Base-by-base conservation (phyloP, 2,797 vertebrate genomes). In the Acipenser ruthenus region DNA sequence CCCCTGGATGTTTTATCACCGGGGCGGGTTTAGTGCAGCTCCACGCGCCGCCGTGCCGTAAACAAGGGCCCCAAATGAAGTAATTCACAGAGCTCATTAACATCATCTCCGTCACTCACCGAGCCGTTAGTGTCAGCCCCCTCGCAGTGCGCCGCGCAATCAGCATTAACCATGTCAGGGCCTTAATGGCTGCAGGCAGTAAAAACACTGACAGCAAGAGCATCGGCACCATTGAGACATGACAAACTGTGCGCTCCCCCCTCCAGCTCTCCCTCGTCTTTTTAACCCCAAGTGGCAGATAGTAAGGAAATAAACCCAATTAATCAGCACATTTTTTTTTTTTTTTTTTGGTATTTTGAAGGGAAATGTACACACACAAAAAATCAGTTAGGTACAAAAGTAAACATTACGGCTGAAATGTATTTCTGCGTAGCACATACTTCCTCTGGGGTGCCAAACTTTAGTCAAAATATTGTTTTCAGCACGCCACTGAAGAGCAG, bases 41-140 rank as follows among this genome's bases (percentile, higher is more conserved):
- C 7, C 60, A 9, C 47, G 8, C 60, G 86, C 86, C 82, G 79
- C 82, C 85, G 83, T 81, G 88, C 89, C 88, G 89, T 90, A 89
- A 90, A 90, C 89, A 89, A 79, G 78, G 84, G 82, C 82, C 83
- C 84, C 80, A 81, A 83, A 82, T 81, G 82, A 84, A 62, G 60
- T 62, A 62, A 62, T 84, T 88, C 84, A 84, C 80, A 76, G 76
- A 78, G 87, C 88, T 90, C 88, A 86, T 91, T 90, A 91, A 89
- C 86, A 89, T 89, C 86, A 84, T 88, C 88, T 90, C 85, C 84
- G 87, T 89, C 88, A 90, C 87, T 86, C 87, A 88, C 84, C 82
- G 75, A 80, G 80, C 78, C 78, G 73, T 79, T 83, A 84, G 86
- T 89, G 88, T 89, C 89, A 89, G 86, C 79, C 71, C 71, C 80